These are phyloP conservation scores for Bombus turneri DNA, from an alignment of 1,140 invertebrate genomes.

Conservation along the genomic window DNA sequence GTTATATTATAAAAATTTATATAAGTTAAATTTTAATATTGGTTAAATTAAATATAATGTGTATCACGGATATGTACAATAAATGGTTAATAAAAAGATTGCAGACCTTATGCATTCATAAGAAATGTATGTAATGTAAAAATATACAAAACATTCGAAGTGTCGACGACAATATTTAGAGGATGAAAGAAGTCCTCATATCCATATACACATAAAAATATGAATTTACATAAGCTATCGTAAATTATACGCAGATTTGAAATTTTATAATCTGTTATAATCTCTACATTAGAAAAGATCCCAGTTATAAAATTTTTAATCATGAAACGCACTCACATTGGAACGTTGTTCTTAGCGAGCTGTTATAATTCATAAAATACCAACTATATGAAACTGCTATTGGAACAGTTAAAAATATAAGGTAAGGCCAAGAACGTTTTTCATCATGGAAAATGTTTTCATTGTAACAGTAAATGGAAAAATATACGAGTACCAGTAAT, in stretches of 20 bases:
- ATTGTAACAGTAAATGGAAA: constrained; percentile 65
- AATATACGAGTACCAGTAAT: constrained; percentile 55
- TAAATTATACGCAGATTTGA: not conserved
- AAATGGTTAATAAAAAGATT: no score
- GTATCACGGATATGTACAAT: no score
- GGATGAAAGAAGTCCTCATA: not conserved
- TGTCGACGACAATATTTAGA: not conserved
- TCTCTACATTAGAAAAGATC: not conserved
- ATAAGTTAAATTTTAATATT: no score
- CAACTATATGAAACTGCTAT: not conserved
- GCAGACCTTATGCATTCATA: no score
- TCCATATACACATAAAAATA: not conserved
- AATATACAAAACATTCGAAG: no score
- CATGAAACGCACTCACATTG: not conserved
- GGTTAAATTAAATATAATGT: no score
- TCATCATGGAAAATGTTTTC: constrained; percentile 24
- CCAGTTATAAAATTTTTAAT: not conserved
- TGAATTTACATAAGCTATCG: not conserved
- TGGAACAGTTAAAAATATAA: constrained; percentile 43
- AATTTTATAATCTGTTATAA: not conserved
- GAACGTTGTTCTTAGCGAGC: not conserved
- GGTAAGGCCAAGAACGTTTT: constrained; percentile 44
- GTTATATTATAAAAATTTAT: no score
- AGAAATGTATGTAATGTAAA: no score
- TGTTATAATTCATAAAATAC: constrained; percentile 8